phyloP scores from a whole-genome alignment of 2,797 vertebrate genomes.

The Schizopygopsis malacanthus region DNA sequence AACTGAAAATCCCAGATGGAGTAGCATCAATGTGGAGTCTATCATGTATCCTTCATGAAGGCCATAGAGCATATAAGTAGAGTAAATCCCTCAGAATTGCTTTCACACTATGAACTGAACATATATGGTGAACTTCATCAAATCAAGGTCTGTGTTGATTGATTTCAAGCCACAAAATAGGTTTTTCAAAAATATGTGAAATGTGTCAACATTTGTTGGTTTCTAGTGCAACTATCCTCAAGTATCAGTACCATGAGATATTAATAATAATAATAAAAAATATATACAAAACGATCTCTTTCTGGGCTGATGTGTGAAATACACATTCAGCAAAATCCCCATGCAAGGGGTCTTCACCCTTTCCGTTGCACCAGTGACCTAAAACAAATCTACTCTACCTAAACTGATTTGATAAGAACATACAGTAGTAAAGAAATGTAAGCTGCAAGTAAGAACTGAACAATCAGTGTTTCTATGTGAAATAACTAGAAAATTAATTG shows the following conservation, averaged over 20 bases:
- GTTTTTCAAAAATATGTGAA: not conserved
- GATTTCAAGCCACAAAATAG: constrained; percentile 19
- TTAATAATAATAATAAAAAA: too few relatives aligned
- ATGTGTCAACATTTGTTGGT: too few relatives aligned
- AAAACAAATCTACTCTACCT: not conserved
- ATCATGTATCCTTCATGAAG: constrained; percentile 6
- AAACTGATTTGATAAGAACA: constrained; percentile 1
- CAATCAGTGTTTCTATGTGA: not conserved
- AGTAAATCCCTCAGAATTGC: constrained; percentile 11
- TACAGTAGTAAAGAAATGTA: not conserved
- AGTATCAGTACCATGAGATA: too few relatives aligned
- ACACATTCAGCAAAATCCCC: not conserved
- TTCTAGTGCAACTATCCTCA: too few relatives aligned
- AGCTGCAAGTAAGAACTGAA: not conserved
- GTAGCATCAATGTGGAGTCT: not conserved
- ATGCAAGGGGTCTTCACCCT: not conserved
- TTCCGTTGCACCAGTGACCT: not conserved
- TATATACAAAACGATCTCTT: too few relatives aligned
- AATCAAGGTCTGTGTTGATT: constrained; percentile 15
- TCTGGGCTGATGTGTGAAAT: not conserved
- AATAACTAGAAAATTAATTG: not conserved
- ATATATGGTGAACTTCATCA: not conserved
- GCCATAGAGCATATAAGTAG: not conserved
- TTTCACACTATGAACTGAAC: not conserved
- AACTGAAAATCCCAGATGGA: not conserved